Percentiles rank a stretch among this genome's conserved stretches.
phyloP scores from a whole-genome alignment of 2,113 vertebrate species.

The Lepisosteus oculatus region DNA sequence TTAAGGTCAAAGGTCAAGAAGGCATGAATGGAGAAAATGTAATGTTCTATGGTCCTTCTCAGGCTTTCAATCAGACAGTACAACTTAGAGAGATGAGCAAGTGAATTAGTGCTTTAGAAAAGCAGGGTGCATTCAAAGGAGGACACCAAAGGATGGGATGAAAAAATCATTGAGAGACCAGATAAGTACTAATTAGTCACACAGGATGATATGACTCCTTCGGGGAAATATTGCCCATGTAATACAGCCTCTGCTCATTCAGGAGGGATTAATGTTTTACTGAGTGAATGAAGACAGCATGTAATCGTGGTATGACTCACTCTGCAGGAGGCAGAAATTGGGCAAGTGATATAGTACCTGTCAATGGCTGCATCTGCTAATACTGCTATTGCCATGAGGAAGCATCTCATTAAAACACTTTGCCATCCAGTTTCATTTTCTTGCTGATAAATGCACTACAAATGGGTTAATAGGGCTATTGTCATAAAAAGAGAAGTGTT shows the following conservation, averaged over 20 bases:
- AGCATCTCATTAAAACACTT: not conserved
- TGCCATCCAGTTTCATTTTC: not conserved
- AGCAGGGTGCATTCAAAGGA: not conserved
- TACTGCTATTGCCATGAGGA: not conserved
- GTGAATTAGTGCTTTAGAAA: no score
- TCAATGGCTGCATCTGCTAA: slow-evolving; percentile 6
- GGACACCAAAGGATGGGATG: not conserved
- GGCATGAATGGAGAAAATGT: no score
- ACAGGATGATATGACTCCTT: not conserved
- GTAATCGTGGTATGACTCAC: slow-evolving; percentile 1
- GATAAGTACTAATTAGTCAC: slow-evolving; percentile 4
- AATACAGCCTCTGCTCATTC: not conserved
- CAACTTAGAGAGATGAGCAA: no score
- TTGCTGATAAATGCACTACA: not conserved
- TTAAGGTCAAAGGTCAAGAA: no score
- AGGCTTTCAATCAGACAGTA: not conserved
- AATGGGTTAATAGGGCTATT: not conserved
- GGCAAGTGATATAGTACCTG: not conserved
- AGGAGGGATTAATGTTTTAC: not conserved
- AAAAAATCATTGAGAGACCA: not conserved
- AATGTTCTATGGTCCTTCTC: not conserved
- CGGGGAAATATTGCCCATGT: not conserved
- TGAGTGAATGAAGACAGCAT: slow-evolving; percentile 6
- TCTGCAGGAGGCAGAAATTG: not conserved
- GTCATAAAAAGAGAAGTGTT: not conserved